Conservation (phyloP, 1,140 invertebrate genomes). For the Drosophila lini region DNA sequence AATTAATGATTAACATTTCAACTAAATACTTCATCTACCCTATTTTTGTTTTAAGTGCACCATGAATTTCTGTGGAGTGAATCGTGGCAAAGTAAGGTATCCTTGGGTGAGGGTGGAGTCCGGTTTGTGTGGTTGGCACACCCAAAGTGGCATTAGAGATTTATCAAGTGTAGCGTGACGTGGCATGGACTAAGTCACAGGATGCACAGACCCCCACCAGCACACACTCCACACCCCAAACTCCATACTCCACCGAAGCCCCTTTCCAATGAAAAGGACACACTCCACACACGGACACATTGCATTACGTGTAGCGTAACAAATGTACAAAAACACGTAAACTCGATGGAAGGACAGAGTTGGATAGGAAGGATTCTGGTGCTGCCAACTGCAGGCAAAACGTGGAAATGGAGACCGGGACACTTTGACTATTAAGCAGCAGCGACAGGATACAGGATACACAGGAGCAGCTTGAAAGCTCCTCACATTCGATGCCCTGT, state of each 20-base stretch:
- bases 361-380: slow-evolving; percentile 26
- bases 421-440: slow-evolving; percentile 67
- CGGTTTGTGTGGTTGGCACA: slow-evolving; percentile 67
- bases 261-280: slow-evolving; percentile 13
- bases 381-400: slow-evolving; percentile 59
- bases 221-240: background rate
- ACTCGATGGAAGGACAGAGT: slow-evolving; percentile 37
- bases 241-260: background rate
- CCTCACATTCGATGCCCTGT: slow-evolving; percentile 21
- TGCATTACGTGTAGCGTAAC: slow-evolving; percentile 82
- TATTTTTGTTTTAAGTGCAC: slow-evolving; percentile 2
- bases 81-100: slow-evolving; percentile 5
- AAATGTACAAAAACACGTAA: slow-evolving; percentile 82
- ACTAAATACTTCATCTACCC: too few relatives aligned
- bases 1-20: background rate
- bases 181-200: slow-evolving; percentile 69
- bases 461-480: slow-evolving; percentile 34
- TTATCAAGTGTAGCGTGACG: slow-evolving; percentile 82
- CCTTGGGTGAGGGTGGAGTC: slow-evolving; percentile 1
- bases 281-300: slow-evolving; percentile 50
- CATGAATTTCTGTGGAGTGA: slow-evolving; percentile 7
- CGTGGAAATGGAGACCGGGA: slow-evolving; percentile 55
- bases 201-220: slow-evolving; percentile 30
- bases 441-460: slow-evolving; percentile 38
- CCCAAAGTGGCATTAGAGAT: slow-evolving; percentile 82